Evolutionary conservation across 2,888 invertebrate species (phyloP).

Genomic region (Melikaiella ostensackeni): DNA sequence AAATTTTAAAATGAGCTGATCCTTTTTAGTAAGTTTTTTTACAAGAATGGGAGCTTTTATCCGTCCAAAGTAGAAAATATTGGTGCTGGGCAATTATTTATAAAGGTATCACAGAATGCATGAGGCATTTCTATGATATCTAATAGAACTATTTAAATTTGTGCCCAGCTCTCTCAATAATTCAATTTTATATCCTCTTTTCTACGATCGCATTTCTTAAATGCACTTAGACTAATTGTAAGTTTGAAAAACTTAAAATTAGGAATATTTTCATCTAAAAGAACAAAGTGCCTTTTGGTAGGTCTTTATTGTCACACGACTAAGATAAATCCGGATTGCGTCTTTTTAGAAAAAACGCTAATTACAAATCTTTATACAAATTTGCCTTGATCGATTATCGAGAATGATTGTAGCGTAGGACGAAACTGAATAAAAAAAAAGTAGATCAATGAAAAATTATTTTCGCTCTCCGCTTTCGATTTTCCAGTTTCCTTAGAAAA

Average conservation of each 20-base stretch:
- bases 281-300: constrained; percentile 52
- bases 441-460: constrained; percentile 5
- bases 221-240: not conserved
- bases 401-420: constrained; percentile 51
- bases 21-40: not conserved
- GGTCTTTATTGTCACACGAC: constrained; percentile 50
- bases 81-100: not conserved
- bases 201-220: not conserved
- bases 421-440: constrained; percentile 49
- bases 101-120: too few relatives aligned
- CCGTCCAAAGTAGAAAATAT: not conserved
- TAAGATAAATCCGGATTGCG: constrained; percentile 53
- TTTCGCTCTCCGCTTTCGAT: constrained; percentile 2
- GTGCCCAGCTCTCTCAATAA: not conserved
- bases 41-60: not conserved
- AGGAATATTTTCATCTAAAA: constrained; percentile 39
- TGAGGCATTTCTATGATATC: too few relatives aligned
- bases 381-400: constrained; percentile 55
- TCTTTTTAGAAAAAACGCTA: constrained; percentile 56
- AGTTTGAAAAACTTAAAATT: not conserved
- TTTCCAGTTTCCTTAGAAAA: constrained; percentile 30
- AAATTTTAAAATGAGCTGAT: not conserved
- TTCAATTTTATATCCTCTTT: not conserved
- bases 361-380: constrained; percentile 67
- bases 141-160: too few relatives aligned